Conservation (phyloP, 2,797 vertebrate species). For the Falco columbarius region DNA sequence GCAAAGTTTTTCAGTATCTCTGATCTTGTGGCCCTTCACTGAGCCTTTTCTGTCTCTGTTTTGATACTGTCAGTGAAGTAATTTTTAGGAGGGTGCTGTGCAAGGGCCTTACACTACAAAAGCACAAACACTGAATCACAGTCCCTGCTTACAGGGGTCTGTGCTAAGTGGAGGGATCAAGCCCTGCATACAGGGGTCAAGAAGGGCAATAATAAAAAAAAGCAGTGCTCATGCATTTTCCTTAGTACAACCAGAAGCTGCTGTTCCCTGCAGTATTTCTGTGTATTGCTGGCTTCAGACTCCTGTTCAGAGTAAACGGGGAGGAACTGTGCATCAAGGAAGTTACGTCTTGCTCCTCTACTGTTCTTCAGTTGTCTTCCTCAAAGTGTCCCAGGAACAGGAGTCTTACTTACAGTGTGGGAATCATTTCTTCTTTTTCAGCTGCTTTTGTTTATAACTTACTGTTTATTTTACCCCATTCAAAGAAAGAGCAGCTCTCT, state of each 20-base stretch:
- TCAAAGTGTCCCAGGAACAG: not conserved
- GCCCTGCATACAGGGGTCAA: not conserved
- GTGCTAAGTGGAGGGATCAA: not conserved
- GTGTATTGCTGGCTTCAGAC: not conserved
- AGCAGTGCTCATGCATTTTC: not conserved
- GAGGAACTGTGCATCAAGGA: not conserved
- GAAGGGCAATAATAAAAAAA: not conserved
- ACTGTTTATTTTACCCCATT: not conserved
- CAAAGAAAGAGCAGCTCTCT: fast-evolving
- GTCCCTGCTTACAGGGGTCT: not conserved
- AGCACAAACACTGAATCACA: not conserved
- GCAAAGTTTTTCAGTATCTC: not conserved
- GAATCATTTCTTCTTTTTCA: not conserved
- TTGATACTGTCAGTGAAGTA: not conserved
- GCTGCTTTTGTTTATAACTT: not conserved
- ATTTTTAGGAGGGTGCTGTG: not conserved
- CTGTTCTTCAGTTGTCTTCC: not conserved
- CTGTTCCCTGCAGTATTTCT: not conserved
- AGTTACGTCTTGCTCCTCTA: fast-evolving
- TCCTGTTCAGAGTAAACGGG: not conserved
- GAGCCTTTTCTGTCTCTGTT: not conserved
- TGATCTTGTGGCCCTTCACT: not conserved
- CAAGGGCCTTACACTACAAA: not conserved
- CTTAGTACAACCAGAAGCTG: not conserved
- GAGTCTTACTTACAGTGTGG: not conserved